A percentile compares a stretch with the other conserved stretches of the same genome.
These are phyloP conservation scores for Nycticorax nycticorax DNA, from an alignment of 2,113 vertebrate species.

Conservation along the genomic window DNA sequence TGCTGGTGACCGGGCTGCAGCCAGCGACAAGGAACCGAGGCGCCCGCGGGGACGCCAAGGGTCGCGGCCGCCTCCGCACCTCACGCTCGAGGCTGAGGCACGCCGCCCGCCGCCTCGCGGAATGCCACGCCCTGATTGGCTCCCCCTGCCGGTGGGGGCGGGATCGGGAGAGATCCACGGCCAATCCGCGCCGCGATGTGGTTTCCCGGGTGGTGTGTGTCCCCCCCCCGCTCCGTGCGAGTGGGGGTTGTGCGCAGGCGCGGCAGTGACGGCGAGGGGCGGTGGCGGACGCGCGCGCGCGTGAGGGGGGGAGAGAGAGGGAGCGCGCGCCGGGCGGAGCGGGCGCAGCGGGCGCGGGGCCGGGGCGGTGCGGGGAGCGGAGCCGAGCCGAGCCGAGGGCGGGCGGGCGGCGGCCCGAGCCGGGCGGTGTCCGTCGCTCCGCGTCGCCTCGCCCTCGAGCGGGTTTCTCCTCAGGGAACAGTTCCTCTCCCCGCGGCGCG, in stretches of 20 bases:
- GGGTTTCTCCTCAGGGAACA: background rate
- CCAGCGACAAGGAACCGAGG: fast-evolving
- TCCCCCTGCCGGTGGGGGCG: fast-evolving
- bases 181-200: background rate
- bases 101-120: background rate
- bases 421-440: background rate
- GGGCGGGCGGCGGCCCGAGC: background rate
- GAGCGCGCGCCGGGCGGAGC: background rate
- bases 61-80: background rate
- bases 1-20: too few relatives aligned
- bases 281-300: background rate
- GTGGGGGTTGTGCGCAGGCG: background rate
- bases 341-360: background rate
- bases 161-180: fast-evolving
- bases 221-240: too few relatives aligned
- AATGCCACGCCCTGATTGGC: background rate
- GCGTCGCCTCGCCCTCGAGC: background rate
- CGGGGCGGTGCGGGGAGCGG: background rate
- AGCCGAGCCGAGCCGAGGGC: too few relatives aligned
- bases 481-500: background rate
- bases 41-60: fast-evolving
- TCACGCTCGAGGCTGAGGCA: background rate
- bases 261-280: background rate
- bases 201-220: background rate
- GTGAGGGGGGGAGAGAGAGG: background rate